Evolutionary conservation across 2,888 invertebrate species (phyloP), one percentile per base, ranked within the genome.

Genomic region (Podotricha telesiphe): DNA sequence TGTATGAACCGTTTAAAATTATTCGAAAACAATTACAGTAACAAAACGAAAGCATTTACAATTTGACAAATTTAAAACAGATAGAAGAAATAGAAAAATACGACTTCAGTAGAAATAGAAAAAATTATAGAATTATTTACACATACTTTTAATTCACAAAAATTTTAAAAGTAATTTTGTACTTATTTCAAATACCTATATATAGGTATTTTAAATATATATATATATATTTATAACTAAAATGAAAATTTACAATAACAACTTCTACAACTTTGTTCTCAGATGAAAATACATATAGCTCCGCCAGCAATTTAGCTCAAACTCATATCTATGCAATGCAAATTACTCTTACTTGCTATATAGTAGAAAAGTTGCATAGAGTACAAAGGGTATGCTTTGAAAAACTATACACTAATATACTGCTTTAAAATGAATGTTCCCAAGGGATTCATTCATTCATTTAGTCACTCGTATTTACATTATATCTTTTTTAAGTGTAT

Each of bases 281-380:
- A 22, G n/a, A 45, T 22, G 20, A 45, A 59, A 59, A 42, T 59
- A 42, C 11, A 42, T 42, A 22, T 42, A 58, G 5, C 10, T 28
- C 51, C n/a, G 28, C 34, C 15, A 59, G 42, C 59, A 59, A 17
- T 59, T 59, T 45, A 45, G 59, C 22, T 22, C 59, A 22, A 45
- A 22, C 42, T 59, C 59, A 59, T 59, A 59, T 17, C 42, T 59
- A 59, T 59, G 59, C n/a, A 45, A 45, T 45, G 59, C 42, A 59
- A 59, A 59, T 59, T 45, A 59, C 59, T 59, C 45, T 45, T 59
- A 45, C 59, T 42, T 45, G 42, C 22, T 59, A 59, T 42, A 22
- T 15, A 22, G 59, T 42, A 58, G 58, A 53, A 53, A 55, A 59
- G 59, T 22, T 59, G 59, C 22, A 59, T 45, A 22, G n/a, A n/a